These are phyloP conservation scores for Grammomys surdaster DNA, from an alignment of 2,113 vertebrate genomes.

Conservation along the genomic window DNA sequence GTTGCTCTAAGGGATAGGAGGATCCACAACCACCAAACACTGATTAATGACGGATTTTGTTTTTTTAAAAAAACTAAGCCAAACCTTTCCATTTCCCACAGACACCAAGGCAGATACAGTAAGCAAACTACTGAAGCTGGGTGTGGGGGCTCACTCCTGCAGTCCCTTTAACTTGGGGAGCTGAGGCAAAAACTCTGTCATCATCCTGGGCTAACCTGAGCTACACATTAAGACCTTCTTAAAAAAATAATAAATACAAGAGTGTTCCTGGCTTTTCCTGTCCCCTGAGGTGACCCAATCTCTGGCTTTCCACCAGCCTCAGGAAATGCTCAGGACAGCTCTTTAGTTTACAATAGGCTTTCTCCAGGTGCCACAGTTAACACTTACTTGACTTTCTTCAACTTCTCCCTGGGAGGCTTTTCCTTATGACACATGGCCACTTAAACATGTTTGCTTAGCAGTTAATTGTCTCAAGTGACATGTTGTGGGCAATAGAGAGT, in stretches of 20 bases:
- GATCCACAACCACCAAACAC: conserved; percentile 21
- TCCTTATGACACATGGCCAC: not conserved
- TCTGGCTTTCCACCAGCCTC: conserved; percentile 9
- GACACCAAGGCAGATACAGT: not conserved
- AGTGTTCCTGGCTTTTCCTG: not conserved
- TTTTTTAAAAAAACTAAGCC: not conserved
- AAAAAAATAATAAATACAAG: conserved; percentile 18
- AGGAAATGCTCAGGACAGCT: conserved; percentile 21
- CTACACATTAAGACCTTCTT: not conserved
- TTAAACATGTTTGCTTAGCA: conserved; percentile 8
- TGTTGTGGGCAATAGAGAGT: not conserved
- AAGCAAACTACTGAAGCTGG: not conserved
- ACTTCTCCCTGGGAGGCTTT: conserved; percentile 13
- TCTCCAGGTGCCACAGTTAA: conserved; percentile 36
- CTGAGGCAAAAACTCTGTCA: not conserved
- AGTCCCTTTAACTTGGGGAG: not conserved
- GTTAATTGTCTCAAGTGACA: conserved; percentile 28
- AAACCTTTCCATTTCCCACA: not conserved
- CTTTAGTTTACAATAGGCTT: conserved; percentile 24
- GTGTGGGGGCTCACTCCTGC: not conserved
- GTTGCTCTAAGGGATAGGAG: not conserved
- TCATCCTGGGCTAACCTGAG: not conserved
- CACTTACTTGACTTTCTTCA: conserved; percentile 28
- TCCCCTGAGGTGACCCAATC: not conserved
- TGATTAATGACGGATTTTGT: not conserved